A percentile compares a stretch with the other conserved stretches of the same genome.
Evolutionary conservation across 2,113 vertebrate genomes (phyloP).

Genomic region (Psophia crepitans): DNA sequence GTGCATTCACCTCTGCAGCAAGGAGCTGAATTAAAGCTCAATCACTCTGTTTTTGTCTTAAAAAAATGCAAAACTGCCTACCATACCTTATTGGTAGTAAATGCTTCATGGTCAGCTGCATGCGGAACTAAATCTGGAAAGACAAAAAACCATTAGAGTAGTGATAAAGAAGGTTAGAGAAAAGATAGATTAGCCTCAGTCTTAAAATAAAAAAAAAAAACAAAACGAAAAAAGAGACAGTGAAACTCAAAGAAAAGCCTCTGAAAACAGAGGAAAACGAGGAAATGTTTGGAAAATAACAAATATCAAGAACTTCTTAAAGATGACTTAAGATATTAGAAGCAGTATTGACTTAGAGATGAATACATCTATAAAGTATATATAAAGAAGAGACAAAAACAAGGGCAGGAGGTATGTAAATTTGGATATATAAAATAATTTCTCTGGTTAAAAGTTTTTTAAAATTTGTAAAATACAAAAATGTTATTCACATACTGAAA

Average conservation of each 20-base stretch:
- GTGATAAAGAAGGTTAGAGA: neutral
- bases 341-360: neutral
- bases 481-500: neutral
- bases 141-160: neutral
- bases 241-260: neutral
- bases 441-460: neutral
- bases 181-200: neutral
- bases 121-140: neutral
- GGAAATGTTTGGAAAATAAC: neutral
- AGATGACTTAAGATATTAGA: neutral
- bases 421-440: neutral
- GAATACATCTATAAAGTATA: too few relatives aligned
- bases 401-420: neutral
- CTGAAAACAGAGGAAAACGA: neutral
- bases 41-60: neutral
- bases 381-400: neutral
- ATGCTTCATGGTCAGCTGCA: neutral
- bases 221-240: too few relatives aligned
- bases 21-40: neutral
- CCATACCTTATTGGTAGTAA: neutral
- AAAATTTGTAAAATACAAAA: neutral
- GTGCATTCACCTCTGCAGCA: neutral
- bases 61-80: neutral
- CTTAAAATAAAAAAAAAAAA: neutral
- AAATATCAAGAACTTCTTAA: neutral